phyloP scores from a whole-genome alignment of 1,140 invertebrate species.

The Wasmannia auropunctata region DNA sequence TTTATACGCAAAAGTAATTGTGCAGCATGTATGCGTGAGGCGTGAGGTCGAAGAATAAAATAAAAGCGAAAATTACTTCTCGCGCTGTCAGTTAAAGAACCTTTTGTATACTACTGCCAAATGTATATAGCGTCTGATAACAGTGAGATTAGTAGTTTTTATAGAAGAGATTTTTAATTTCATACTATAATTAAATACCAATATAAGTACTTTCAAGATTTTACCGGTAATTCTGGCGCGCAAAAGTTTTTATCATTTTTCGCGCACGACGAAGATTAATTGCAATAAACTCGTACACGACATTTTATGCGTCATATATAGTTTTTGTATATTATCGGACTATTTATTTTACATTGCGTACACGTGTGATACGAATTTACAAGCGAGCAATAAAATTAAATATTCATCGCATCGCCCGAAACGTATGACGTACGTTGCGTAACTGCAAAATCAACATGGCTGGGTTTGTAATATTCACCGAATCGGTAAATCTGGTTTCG shows the following conservation, averaged over 20 bases:
- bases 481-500: background rate
- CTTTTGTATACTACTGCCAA: background rate
- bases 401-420: slow-evolving; percentile 27
- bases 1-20: slow-evolving; percentile 3
- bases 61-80: background rate
- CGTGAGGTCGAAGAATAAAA: background rate
- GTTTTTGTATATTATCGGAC: background rate
- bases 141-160: no score
- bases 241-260: background rate
- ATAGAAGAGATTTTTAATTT: no score
- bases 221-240: background rate
- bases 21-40: background rate
- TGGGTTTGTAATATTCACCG: slow-evolving; percentile 2
- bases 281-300: background rate
- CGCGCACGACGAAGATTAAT: background rate
- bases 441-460: slow-evolving; percentile 41
- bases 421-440: slow-evolving; percentile 13
- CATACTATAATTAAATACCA: no score
- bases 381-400: slow-evolving; percentile 35
- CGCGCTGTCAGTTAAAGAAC: background rate
- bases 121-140: no score
- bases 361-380: slow-evolving; percentile 12
- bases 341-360: slow-evolving; percentile 11
- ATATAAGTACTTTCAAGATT: background rate
- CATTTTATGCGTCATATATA: background rate